Conservation (phyloP, 1,140 invertebrate genomes). For the Aleiodes sp. region DNA sequence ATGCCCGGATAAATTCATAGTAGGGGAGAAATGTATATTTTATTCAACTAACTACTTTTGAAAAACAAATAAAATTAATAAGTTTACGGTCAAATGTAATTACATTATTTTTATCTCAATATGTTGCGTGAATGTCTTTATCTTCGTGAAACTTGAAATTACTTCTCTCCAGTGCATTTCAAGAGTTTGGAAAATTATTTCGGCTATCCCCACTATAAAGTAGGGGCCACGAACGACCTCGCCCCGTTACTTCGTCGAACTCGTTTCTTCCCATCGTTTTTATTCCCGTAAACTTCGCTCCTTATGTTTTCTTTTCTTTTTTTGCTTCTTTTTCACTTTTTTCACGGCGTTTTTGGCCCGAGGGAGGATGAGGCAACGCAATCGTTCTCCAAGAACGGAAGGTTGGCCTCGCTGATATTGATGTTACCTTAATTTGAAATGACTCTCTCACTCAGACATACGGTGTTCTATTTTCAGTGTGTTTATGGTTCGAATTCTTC, state of each 20-base stretch:
- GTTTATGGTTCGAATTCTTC: slow-evolving; percentile 15
- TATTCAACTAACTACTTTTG: too few relatives aligned
- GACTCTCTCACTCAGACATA: background rate
- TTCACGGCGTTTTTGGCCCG: background rate
- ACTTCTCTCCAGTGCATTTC: background rate
- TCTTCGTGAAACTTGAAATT: slow-evolving; percentile 8
- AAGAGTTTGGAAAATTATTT: slow-evolving; percentile 19
- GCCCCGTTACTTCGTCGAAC: slow-evolving; percentile 20
- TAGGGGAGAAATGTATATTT: too few relatives aligned
- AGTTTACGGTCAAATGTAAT: too few relatives aligned
- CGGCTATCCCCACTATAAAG: background rate
- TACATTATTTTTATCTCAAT: background rate
- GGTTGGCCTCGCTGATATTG: slow-evolving; percentile 16
- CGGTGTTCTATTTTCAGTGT: slow-evolving; percentile 30
- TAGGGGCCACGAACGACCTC: slow-evolving; percentile 17
- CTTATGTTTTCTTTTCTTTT: background rate
- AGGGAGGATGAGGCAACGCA: slow-evolving; percentile 25
- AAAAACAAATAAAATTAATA: too few relatives aligned
- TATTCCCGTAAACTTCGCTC: background rate
- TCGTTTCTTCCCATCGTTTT: slow-evolving; percentile 19
- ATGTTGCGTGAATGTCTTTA: background rate
- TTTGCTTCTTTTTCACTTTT: background rate
- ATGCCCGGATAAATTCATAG: too few relatives aligned
- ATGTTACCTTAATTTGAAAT: slow-evolving; percentile 20
- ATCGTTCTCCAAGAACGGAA: slow-evolving; percentile 31